Evolutionary conservation across 2,797 vertebrate genomes (phyloP).

Genomic region (Scarus forsteni): DNA sequence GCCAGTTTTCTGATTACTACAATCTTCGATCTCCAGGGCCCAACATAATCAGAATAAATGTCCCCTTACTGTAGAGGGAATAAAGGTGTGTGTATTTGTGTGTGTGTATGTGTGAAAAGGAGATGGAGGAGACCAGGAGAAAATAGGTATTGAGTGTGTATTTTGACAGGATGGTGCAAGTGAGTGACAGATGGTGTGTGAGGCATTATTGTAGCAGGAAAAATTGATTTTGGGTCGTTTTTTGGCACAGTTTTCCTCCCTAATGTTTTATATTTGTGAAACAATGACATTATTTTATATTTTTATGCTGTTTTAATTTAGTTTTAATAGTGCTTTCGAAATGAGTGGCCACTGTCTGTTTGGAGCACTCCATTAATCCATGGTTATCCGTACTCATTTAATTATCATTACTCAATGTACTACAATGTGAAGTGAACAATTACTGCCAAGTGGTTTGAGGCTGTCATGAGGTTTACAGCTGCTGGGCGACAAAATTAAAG

Average conservation of each 20-base stretch:
- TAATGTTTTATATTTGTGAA: not conserved
- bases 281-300: too few species aligned
- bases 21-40: slow-evolving; percentile 83
- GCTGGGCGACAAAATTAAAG: too few species aligned
- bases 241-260: not conserved
- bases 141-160: slow-evolving; percentile 39
- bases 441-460: too few species aligned
- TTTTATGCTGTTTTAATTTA: too few species aligned
- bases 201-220: slow-evolving; percentile 30
- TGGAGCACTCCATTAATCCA: too few species aligned
- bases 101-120: slow-evolving; percentile 18
- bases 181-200: slow-evolving; percentile 55
- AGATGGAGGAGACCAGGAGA: slow-evolving; percentile 23
- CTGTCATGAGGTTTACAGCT: too few species aligned
- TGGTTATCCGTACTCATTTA: too few species aligned
- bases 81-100: slow-evolving; percentile 64
- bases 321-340: too few species aligned
- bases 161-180: slow-evolving; percentile 32
- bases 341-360: too few species aligned
- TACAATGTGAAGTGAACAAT: too few species aligned
- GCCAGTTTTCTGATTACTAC: slow-evolving; percentile 88
- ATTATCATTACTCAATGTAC: too few species aligned
- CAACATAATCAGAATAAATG: slow-evolving; percentile 88
- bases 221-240: slow-evolving; percentile 41
- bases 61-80: slow-evolving; percentile 71